Conservation (phyloP, 1,140 invertebrate species). For the Drosophila nikananu region DNA sequence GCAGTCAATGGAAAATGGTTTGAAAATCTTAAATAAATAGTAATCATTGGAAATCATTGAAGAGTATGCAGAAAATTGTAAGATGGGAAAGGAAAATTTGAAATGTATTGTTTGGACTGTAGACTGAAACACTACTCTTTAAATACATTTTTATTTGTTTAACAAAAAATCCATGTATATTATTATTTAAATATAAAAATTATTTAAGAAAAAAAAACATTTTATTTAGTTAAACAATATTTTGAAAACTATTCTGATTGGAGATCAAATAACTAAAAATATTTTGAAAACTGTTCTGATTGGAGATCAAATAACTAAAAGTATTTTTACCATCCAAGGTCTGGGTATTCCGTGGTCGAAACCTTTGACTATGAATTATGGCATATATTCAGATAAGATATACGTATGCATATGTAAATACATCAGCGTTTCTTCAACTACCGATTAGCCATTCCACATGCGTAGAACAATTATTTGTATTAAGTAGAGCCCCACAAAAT, state of each 20-base stretch:
- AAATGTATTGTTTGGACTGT: too few species aligned
- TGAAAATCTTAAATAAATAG: conserved; percentile 4
- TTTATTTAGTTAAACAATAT: too few species aligned
- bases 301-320: too few species aligned
- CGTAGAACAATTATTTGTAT: background rate
- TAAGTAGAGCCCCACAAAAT: background rate
- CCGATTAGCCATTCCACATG: background rate
- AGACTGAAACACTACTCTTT: too few species aligned
- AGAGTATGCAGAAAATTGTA: background rate
- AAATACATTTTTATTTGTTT: too few species aligned
- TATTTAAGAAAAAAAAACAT: background rate
- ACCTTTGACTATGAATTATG: background rate
- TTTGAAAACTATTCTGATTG: too few species aligned
- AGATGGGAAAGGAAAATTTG: background rate
- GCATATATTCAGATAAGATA: too few species aligned
- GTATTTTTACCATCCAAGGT: background rate
- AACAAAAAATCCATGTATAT: too few species aligned
- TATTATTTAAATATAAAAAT: background rate
- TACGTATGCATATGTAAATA: background rate
- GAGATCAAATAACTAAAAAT: too few species aligned
- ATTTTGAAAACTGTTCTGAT: too few species aligned
- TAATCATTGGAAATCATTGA: background rate
- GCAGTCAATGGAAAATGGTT: conserved; percentile 11
- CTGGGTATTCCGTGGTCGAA: background rate
- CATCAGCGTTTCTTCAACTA: background rate